These are phyloP conservation scores for Crotalus viridis DNA, from an alignment of 2,113 vertebrate genomes.

Conservation along the genomic window DNA sequence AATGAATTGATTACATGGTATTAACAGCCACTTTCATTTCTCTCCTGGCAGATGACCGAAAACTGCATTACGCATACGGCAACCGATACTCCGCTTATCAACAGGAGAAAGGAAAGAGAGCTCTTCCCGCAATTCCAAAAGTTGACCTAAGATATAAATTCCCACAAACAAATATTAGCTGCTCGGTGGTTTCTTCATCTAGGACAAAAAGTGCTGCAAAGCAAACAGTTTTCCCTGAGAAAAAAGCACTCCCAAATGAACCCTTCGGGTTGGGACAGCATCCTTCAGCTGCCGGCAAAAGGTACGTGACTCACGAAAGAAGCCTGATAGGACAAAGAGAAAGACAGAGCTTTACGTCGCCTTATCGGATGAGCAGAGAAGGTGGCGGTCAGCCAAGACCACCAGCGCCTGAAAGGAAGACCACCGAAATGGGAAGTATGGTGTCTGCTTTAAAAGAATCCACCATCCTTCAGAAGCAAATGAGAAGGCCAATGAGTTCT, in stretches of 20 bases:
- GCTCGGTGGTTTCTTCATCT: conserved; percentile 54
- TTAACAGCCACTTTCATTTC: background rate
- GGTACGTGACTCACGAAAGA: conserved; percentile 73
- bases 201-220: conserved; percentile 57
- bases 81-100: conserved; percentile 65
- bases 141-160: conserved; percentile 67
- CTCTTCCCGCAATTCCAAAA: conserved; percentile 50
- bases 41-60: conserved; percentile 76
- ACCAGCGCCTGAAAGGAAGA: conserved; percentile 58
- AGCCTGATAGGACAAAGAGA: conserved; percentile 58
- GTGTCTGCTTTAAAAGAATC: conserved; percentile 48
- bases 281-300: conserved; percentile 63
- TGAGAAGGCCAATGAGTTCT: conserved; percentile 26
- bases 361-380: conserved; percentile 43
- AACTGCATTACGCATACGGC: conserved; percentile 67
- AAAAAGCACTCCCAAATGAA: conserved; percentile 59
- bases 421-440: conserved; percentile 57
- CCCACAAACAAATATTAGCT: conserved; percentile 58
- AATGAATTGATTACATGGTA: background rate
- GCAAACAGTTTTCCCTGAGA: conserved; percentile 62
- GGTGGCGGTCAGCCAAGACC: conserved; percentile 55
- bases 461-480: conserved; percentile 14
- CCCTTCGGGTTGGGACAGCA: conserved; percentile 51
- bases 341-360: conserved; percentile 44
- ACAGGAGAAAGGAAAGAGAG: conserved; percentile 71